Conservation (phyloP, 2,888 invertebrate species). For the Cataglyphis altisquamis region DNA sequence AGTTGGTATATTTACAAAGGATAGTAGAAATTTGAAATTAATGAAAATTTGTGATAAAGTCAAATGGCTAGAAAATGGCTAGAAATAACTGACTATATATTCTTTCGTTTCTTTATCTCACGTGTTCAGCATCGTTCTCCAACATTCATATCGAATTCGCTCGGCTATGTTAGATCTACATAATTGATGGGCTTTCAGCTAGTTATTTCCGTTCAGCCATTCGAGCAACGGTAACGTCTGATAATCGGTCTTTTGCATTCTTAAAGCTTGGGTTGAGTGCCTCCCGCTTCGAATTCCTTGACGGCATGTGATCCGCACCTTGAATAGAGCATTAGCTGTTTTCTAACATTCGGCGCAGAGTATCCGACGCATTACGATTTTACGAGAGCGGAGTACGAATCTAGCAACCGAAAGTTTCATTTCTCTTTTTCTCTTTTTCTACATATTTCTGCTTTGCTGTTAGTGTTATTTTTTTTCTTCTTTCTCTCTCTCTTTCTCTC, state of each 20-base stretch:
- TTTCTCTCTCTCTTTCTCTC: no score
- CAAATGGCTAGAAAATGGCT: neutral
- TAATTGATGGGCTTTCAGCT: constrained; percentile 67
- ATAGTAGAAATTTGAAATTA: constrained; percentile 31
- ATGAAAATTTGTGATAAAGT: constrained; percentile 2
- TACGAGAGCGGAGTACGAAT: constrained; percentile 42
- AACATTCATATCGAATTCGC: constrained; percentile 63
- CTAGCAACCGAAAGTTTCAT: constrained; percentile 11
- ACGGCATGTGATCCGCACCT: constrained; percentile 21
- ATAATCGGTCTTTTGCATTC: constrained; percentile 56
- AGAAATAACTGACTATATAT: constrained; percentile 1
- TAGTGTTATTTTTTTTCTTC: neutral
- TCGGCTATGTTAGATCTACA: constrained; percentile 58
- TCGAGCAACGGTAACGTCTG: constrained; percentile 39
- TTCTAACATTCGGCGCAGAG: constrained; percentile 42
- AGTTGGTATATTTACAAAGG: neutral
- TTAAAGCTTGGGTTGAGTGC: constrained; percentile 54
- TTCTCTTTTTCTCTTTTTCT: neutral
- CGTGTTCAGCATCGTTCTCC: neutral
- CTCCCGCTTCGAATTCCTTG: constrained; percentile 36
- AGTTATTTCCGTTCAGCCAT: constrained; percentile 48
- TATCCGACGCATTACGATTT: constrained; percentile 52
- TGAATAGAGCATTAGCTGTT: constrained; percentile 43
- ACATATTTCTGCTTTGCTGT: constrained; percentile 20
- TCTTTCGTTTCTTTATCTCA: neutral